Evolutionary conservation across 2,113 vertebrate genomes (phyloP), one percentile per base, ranked within the genome.

Genomic region (Chloropsis hardwickii): DNA sequence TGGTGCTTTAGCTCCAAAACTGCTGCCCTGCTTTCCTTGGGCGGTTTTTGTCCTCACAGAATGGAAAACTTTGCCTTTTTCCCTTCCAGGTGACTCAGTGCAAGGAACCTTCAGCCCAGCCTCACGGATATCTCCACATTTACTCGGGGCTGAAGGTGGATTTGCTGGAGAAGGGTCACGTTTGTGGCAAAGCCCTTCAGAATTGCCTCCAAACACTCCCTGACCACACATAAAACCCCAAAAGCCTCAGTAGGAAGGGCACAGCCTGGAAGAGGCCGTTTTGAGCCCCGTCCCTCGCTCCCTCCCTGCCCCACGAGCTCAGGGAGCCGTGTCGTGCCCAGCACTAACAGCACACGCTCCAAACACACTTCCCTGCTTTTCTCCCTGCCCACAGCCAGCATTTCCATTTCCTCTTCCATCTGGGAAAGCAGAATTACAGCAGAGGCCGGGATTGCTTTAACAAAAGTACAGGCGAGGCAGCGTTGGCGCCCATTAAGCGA

Each of bases 241-340:
- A 11, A 23, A 18, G 3, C 13, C 27, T 7, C 15, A 23, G 0
- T 0, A 33, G 58, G 56, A 67, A n/a, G 22, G 31, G n/a, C 54
- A 18, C 0, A 13, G 28, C 70, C 66, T 45, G 44, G 37, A 42
- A 23, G 60, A 47, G 17, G 58, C 6, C 8, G 0, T 72, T 86
- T 18, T 29, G 42, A 69, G 53, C 14, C 35, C 14, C 61, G 40
- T 25, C 22, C 51, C 20, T 65, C 0, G 0, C 10, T 54, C 72
- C 19, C 31, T 42, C 42, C 50, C 61, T 9, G 20, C 20, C 47
- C 56, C 47, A 3, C 4, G 11, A 42, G 48, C 91, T 40, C 71
- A 5, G 39, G 14, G 40, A 31, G 10, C 54, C 1, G 5, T 27
- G 51, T 5, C n/a, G 3, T 12, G 28, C 57, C 25, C 39, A 3